Evolutionary conservation across 30 jellyfish, hydroid and myxozoan species (phyloP).

Genomic region (Turritopsis dohrnii): DNA sequence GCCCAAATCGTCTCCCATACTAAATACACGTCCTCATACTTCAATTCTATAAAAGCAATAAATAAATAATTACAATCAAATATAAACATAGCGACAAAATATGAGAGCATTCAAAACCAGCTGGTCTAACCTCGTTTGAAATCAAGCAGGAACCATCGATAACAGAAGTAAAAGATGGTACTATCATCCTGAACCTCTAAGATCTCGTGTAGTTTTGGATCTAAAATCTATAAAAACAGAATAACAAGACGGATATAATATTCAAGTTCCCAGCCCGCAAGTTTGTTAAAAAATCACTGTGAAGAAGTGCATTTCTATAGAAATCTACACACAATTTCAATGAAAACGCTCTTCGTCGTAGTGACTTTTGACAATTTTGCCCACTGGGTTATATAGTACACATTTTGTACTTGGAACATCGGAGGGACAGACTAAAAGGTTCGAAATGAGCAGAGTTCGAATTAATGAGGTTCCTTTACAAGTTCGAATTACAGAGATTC

Average conservation of each 20-base stretch:
- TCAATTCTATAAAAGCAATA: conserved; percentile 41
- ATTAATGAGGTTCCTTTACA: too few relatives aligned
- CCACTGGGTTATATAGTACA: too few relatives aligned
- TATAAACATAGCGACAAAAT: neutral
- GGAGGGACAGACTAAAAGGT: too few relatives aligned
- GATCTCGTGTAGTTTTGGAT: conserved; percentile 86
- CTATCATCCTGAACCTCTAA: conserved; percentile 75
- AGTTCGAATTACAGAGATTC: too few relatives aligned
- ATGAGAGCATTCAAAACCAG: neutral
- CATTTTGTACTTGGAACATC: too few relatives aligned
- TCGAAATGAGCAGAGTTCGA: too few relatives aligned
- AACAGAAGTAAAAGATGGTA: conserved; percentile 87
- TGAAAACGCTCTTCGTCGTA: too few relatives aligned
- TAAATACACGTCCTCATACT: conserved; percentile 75
- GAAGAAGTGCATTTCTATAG: too few relatives aligned
- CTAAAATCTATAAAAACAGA: conserved; percentile 62
- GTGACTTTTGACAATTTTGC: too few relatives aligned
- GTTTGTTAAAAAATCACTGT: too few relatives aligned
- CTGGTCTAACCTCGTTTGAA: conserved; percentile 83
- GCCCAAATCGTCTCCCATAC: conserved; percentile 99
- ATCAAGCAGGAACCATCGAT: conserved; percentile 95
- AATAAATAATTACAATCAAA: neutral
- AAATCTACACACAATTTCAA: too few relatives aligned
- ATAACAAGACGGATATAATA: neutral
- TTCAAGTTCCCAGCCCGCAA: too few relatives aligned